Percentiles rank a stretch among this genome's conserved stretches.
phyloP scores from a whole-genome alignment of 2,113 vertebrate genomes.

The Raja brachyura region DNA sequence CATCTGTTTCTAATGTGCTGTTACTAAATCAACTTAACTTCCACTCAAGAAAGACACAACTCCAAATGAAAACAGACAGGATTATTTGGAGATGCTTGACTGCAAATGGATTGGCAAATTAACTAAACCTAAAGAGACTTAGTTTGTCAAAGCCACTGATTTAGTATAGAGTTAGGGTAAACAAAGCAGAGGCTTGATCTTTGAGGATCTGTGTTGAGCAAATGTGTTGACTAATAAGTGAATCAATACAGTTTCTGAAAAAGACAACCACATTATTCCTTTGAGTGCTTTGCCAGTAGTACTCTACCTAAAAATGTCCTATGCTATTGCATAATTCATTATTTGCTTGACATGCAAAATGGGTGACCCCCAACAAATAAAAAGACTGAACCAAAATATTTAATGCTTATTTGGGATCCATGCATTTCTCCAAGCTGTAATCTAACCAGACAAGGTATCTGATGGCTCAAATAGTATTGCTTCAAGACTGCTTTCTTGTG shows the following conservation, averaged over 20 bases:
- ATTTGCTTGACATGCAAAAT: not conserved
- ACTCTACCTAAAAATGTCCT: not conserved
- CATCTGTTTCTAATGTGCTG: not conserved
- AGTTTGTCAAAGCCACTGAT: not conserved
- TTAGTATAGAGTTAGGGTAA: not conserved
- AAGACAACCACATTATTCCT: not conserved
- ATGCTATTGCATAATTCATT: not conserved
- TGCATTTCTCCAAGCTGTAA: not conserved
- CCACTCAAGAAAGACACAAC: not conserved
- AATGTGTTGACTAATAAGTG: not conserved
- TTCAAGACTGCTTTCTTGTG: not conserved
- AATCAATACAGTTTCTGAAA: not conserved
- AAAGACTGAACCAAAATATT: not conserved
- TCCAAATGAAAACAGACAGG: not conserved
- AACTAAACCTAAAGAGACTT: not conserved
- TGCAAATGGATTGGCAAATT: not conserved
- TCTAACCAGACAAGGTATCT: not conserved
- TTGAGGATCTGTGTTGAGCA: not conserved
- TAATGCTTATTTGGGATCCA: not conserved
- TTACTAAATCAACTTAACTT: not conserved
- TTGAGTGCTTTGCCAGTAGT: not conserved
- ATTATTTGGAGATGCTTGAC: not conserved
- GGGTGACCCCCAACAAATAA: not conserved
- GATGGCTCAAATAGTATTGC: not conserved
- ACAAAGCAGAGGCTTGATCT: not conserved